These are phyloP conservation scores for Antrozous pallidus DNA, from an alignment of 2,797 vertebrate species.

Conservation along the genomic window DNA sequence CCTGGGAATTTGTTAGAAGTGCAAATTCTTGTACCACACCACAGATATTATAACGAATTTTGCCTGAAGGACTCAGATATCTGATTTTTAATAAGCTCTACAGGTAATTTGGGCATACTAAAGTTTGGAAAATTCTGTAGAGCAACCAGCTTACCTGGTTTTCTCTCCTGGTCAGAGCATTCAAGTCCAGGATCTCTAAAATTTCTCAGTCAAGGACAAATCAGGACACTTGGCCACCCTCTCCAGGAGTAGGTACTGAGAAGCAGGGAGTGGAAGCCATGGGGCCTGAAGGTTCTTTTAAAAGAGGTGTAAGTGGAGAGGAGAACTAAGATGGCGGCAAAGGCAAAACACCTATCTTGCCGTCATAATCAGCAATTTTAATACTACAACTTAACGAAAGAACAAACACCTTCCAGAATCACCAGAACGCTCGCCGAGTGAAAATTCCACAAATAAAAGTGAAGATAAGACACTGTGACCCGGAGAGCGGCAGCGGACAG, in stretches of 20 bases:
- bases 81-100: neutral
- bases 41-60: neutral
- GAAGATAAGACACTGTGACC: too few relatives aligned
- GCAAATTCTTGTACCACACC: neutral
- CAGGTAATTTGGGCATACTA: neutral
- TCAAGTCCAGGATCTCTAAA: neutral
- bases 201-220: neutral
- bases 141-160: neutral
- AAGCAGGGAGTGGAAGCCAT: neutral
- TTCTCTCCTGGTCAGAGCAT: neutral
- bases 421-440: too few relatives aligned
- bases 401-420: too few relatives aligned
- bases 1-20: neutral
- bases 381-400: too few relatives aligned
- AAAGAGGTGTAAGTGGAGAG: too few relatives aligned
- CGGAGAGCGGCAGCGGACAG: too few relatives aligned
- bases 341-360: too few relatives aligned
- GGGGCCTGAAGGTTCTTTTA: neutral
- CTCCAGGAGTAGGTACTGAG: neutral
- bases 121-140: neutral
- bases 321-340: too few relatives aligned
- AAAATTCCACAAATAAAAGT: too few relatives aligned
- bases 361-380: too few relatives aligned
- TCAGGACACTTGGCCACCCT: neutral
- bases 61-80: neutral